These are phyloP conservation scores for Chionoecetes opilio DNA, from an alignment of 1,140 invertebrate species.

Conservation along the genomic window DNA sequence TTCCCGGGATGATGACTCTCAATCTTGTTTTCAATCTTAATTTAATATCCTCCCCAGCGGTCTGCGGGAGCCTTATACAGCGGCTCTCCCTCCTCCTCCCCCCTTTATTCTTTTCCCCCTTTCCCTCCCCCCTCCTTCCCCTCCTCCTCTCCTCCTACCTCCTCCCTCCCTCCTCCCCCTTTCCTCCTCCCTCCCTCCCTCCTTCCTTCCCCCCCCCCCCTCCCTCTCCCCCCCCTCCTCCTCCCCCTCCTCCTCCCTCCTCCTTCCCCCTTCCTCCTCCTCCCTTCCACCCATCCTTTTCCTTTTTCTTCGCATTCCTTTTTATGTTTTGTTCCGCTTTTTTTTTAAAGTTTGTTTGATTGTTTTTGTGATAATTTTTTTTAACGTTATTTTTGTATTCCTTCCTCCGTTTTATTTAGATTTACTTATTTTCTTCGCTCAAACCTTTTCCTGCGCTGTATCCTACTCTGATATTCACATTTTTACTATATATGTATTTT, in stretches of 20 bases:
- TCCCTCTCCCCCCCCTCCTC: too few species aligned
- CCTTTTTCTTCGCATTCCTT: not conserved
- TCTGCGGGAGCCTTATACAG: not conserved
- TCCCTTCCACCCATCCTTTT: not conserved
- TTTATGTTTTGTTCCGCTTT: not conserved
- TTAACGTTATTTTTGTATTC: too few species aligned
- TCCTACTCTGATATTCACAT: too few species aligned
- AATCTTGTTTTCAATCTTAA: constrained; percentile 31
- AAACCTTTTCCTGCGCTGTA: too few species aligned
- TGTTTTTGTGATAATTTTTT: too few species aligned
- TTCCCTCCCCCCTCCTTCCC: not conserved
- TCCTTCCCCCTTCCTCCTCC: not conserved
- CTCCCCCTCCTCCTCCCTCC: too few species aligned
- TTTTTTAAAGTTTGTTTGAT: not conserved
- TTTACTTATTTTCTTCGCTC: too few species aligned
- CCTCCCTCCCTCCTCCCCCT: not conserved
- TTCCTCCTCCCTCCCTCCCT: not conserved
- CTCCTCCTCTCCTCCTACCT: not conserved
- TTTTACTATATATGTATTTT: too few species aligned
- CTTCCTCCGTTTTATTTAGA: too few species aligned
- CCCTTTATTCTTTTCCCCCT: not conserved
- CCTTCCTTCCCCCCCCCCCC: not conserved
- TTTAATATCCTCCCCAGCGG: constrained; percentile 27
- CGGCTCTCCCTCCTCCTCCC: not conserved
- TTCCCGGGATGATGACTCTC: not conserved